These are phyloP conservation scores for Elephas maximus DNA, from an alignment of 2,113 vertebrate genomes.

Conservation along the genomic window DNA sequence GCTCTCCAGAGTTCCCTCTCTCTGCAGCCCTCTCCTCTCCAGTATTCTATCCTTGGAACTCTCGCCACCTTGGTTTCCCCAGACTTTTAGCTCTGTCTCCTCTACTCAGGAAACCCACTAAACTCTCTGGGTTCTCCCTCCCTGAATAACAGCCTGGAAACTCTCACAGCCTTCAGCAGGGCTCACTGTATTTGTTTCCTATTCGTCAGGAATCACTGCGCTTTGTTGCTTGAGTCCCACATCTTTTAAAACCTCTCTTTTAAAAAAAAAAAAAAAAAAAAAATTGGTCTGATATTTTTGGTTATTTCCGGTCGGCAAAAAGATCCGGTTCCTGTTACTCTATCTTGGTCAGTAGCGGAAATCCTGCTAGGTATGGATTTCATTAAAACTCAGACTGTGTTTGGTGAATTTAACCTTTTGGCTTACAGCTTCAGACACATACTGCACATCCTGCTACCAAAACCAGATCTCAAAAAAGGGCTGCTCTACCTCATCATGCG, in stretches of 20 bases:
- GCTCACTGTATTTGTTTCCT: neutral
- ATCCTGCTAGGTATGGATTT: neutral
- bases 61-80: neutral
- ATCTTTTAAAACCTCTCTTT: neutral
- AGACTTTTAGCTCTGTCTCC: neutral
- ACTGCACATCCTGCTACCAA: neutral
- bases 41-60: neutral
- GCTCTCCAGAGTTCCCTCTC: neutral
- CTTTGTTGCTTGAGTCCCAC: neutral
- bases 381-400: neutral
- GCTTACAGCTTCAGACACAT: neutral
- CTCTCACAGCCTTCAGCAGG: neutral
- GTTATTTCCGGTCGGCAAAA: neutral
- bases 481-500: neutral
- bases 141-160: neutral
- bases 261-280: neutral
- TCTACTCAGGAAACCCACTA: neutral
- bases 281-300: neutral
- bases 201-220: neutral
- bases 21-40: neutral
- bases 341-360: neutral
- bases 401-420: constrained; percentile 18
- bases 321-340: neutral
- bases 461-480: neutral
- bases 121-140: neutral